Percentiles rank a stretch among this genome's conserved stretches.
Evolutionary conservation across 2,113 vertebrate species (phyloP).

Genomic region (Ibidorhyncha struthersii): DNA sequence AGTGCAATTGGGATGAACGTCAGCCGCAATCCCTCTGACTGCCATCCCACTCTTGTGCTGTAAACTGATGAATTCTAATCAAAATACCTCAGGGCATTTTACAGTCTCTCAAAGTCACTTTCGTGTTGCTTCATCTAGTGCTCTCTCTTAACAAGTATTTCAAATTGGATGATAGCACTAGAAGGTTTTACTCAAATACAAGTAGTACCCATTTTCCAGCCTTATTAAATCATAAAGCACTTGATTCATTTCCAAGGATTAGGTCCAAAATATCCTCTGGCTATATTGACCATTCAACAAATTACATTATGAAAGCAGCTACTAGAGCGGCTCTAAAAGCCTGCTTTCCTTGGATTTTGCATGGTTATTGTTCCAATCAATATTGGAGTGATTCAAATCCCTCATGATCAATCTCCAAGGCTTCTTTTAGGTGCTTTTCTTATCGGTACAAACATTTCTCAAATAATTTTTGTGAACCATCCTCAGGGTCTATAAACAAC

Average conservation of each 20-base stretch:
- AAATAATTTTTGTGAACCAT: neutral
- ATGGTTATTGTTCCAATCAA: slow-evolving; percentile 33
- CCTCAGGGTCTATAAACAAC: neutral
- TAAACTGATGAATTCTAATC: slow-evolving; percentile 37
- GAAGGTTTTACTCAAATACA: slow-evolving; percentile 36
- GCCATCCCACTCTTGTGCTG: neutral
- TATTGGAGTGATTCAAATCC: slow-evolving; percentile 32
- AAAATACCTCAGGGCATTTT: slow-evolving; percentile 20
- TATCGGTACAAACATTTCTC: slow-evolving; percentile 11
- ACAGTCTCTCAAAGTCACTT: slow-evolving; percentile 44
- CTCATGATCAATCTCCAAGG: neutral
- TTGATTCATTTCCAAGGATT: slow-evolving; percentile 52
- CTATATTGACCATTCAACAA: slow-evolving; percentile 60
- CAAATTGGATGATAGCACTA: slow-evolving; percentile 42
- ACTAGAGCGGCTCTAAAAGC: slow-evolving; percentile 9
- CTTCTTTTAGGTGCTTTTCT: slow-evolving; percentile 10
- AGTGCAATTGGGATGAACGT: neutral
- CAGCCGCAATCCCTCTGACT: neutral
- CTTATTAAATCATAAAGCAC: slow-evolving; percentile 62
- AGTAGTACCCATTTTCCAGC: slow-evolving; percentile 22
- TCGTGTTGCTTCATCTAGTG: slow-evolving; percentile 16
- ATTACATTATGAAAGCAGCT: slow-evolving; percentile 42
- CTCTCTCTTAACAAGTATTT: slow-evolving; percentile 54
- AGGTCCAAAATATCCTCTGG: slow-evolving; percentile 48
- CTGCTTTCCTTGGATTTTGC: slow-evolving; percentile 11